A percentile compares a stretch with the other conserved stretches of the same genome.
Evolutionary conservation across 1,140 invertebrate genomes (phyloP).

Genomic region (Pseudoatta argentina): DNA sequence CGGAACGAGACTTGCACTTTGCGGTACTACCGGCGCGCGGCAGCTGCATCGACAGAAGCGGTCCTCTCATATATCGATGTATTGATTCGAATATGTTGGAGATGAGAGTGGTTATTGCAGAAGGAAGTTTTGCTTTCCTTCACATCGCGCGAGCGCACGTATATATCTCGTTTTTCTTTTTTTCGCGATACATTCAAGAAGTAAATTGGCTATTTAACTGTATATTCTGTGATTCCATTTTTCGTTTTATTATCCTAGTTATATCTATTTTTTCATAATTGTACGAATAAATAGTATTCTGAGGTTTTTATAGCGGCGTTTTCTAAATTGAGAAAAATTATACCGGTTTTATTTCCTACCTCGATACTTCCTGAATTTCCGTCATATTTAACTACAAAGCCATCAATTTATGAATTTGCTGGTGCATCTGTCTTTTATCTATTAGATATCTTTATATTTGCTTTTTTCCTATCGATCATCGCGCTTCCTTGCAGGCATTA

Average conservation of each 20-base stretch:
- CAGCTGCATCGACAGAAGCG: not conserved
- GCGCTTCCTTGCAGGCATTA: constrained; percentile 3
- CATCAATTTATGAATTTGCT: constrained; percentile 10
- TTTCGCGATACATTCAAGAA: not conserved
- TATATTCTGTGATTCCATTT: not conserved
- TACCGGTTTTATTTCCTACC: not conserved
- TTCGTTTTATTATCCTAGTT: not conserved
- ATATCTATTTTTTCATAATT: not conserved
- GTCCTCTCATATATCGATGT: constrained; percentile 16
- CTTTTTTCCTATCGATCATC: constrained; percentile 23
- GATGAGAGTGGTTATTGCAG: constrained; percentile 27
- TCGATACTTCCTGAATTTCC: not conserved
- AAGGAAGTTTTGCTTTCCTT: constrained; percentile 11
- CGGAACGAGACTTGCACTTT: constrained; percentile 35
- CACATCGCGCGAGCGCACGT: not conserved
- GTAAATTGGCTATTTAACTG: not conserved
- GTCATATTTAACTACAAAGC: not conserved
- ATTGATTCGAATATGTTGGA: constrained; percentile 44
- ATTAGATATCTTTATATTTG: constrained; percentile 11
- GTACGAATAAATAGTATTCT: not conserved
- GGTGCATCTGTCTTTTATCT: constrained; percentile 25
- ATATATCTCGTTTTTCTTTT: not conserved
- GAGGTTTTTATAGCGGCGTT: not conserved
- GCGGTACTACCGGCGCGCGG: constrained; percentile 1
- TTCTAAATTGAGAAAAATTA: constrained; percentile 10